Percentiles rank a stretch among this genome's conserved stretches.
Conservation (phyloP, 1,140 invertebrate genomes). For the Megathymus violae region DNA sequence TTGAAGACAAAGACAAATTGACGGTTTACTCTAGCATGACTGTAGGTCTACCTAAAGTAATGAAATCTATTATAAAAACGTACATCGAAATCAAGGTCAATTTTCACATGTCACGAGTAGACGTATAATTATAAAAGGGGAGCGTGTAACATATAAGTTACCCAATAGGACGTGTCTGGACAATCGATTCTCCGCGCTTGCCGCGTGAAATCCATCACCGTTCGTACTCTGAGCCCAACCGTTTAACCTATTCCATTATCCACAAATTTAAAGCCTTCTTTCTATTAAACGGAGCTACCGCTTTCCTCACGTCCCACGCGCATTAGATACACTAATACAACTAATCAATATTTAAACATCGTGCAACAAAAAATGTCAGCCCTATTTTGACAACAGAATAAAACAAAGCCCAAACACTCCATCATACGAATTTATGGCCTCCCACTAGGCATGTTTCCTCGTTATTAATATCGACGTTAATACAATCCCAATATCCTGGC, state of each 20-base stretch:
- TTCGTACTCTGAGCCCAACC: constrained; percentile 62
- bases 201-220: constrained; percentile 75
- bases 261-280: constrained; percentile 19
- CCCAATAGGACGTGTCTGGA: constrained; percentile 53
- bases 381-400: constrained; percentile 71
- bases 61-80: constrained; percentile 8
- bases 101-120: constrained; percentile 24
- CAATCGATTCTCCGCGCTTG: constrained; percentile 73
- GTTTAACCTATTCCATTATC: constrained; percentile 61
- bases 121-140: constrained; percentile 31
- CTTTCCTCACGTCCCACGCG: constrained; percentile 49
- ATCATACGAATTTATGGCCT: constrained; percentile 72
- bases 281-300: constrained; percentile 39
- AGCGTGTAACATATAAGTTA: constrained; percentile 32
- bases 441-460: constrained; percentile 61
- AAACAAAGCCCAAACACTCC: constrained; percentile 51
- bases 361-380: constrained; percentile 58
- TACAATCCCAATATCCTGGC: constrained; percentile 77
- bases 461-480: constrained; percentile 81
- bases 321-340: constrained; percentile 56
- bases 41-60: too few species aligned
- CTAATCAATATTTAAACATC: constrained; percentile 41
- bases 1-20: too few species aligned
- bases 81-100: constrained; percentile 25
- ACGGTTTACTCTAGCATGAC: too few species aligned